Evolutionary conservation across 2,888 invertebrate genomes (phyloP).

Genomic region (Tuberolachnus salignus): DNA sequence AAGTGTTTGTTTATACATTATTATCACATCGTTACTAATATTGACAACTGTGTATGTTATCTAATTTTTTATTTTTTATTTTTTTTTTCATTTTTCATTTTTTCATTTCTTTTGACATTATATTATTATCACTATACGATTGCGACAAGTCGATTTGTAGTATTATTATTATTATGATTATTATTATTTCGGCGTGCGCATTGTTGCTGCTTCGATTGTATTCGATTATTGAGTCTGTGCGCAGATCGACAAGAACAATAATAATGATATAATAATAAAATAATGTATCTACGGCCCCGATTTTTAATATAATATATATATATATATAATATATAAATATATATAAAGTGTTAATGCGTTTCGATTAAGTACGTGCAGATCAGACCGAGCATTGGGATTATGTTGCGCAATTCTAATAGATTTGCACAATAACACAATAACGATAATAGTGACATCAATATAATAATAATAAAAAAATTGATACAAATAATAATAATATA

Average conservation of each 20-base stretch:
- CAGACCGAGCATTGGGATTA: conserved; percentile 44
- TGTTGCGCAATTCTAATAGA: conserved; percentile 40
- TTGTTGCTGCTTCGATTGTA: not conserved
- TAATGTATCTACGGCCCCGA: conserved; percentile 10
- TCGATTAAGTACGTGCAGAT: conserved; percentile 54
- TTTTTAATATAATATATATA: not conserved
- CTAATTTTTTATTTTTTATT: not conserved
- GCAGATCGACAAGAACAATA: conserved; percentile 46
- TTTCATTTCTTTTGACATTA: too few species aligned
- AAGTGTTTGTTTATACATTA: too few species aligned
- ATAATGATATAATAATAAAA: not conserved
- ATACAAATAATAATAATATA: too few species aligned
- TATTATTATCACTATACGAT: not conserved
- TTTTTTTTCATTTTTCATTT: not conserved
- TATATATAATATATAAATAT: too few species aligned
- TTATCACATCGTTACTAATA: too few species aligned
- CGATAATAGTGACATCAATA: conserved; percentile 2
- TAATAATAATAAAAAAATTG: not conserved
- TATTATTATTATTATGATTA: not conserved
- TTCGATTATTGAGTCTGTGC: not conserved
- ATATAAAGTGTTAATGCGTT: conserved; percentile 20
- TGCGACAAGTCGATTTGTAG: conserved; percentile 30
- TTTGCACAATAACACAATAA: conserved; percentile 35
- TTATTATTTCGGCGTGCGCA: conserved; percentile 23
- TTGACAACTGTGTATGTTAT: too few species aligned